Evolutionary conservation across 2,113 vertebrate species (phyloP), one percentile per base, ranked within the genome.

Genomic region (Carettochelys insculpta): DNA sequence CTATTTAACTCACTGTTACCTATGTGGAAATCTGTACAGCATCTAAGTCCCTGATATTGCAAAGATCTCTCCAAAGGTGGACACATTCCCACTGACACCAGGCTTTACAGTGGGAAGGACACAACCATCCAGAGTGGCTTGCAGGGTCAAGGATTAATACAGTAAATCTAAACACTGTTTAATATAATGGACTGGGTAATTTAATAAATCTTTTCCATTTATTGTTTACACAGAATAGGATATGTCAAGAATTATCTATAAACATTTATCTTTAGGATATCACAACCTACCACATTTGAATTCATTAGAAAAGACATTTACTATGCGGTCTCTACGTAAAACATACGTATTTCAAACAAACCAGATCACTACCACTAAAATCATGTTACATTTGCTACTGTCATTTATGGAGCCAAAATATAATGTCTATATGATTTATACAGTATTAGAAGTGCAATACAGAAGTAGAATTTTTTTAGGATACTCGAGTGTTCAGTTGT

Each of bases 71-170:
- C 45, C 41, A 45, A 29, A 73, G 14, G 27, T 73, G 34, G 45
- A 85, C 29, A 47, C 29, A 76, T 29, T 14, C 19, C 12, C 19
- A 71, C 29, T 58, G 45, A 11, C 51, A 83, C 56, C 11, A 2
- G 0, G 54, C 65, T 54, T 53, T 61, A 47, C 8, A 54, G 31
- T 34, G 19, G 38, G 10, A 58, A 85, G 56, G 56, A 81, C 2
- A 0, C 9, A 43, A 22, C 61, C 76, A 56, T 14, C 65, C 24
- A 5, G 2, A 93, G 61, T 25, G 65, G 47, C 31, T 84, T 82
- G 51, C 65, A 75, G 79, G 76, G 78, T 43, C 17, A 54, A 8
- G 38, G 51, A 47, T 77, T 78, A 88, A 31, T n/a, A 86, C 86
- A 58, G 82, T 48, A 11, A 56, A 68, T 24, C 85, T 88, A 78